phyloP scores from a whole-genome alignment of 2,113 vertebrate genomes.

The Cyprinodon variegatus region DNA sequence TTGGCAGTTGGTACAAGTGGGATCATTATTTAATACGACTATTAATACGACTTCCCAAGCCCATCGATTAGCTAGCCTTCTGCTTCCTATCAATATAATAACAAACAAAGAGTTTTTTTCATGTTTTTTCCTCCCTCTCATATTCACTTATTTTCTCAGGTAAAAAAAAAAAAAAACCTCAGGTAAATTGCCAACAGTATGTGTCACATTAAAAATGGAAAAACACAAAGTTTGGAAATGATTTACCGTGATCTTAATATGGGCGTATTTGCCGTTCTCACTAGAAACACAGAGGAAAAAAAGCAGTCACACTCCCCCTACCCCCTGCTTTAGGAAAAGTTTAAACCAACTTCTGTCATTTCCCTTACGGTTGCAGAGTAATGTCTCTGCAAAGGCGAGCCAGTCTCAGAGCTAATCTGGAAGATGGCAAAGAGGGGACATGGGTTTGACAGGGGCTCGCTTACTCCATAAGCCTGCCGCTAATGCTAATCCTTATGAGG shows the following conservation, averaged over 20 bases:
- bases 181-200: background rate
- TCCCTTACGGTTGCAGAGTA: slow-evolving; percentile 39
- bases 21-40: too few species aligned
- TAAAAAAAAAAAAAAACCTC: too few species aligned
- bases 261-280: slow-evolving; percentile 7
- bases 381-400: slow-evolving; percentile 60
- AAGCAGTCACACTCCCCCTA: slow-evolving; percentile 26
- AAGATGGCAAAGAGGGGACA: slow-evolving; percentile 73
- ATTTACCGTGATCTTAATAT: background rate
- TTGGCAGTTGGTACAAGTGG: too few species aligned
- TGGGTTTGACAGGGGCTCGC: slow-evolving; percentile 71
- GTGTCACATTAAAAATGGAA: background rate
- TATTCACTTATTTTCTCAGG: background rate
- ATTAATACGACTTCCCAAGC: too few species aligned
- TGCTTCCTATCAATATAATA: too few species aligned
- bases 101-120: background rate
- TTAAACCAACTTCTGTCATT: slow-evolving; percentile 65
- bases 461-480: slow-evolving; percentile 72
- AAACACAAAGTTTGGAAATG: background rate
- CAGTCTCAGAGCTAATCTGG: slow-evolving; percentile 76
- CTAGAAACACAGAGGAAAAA: background rate
- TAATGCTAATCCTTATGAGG: slow-evolving; percentile 70
- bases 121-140: background rate
- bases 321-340: slow-evolving; percentile 53
- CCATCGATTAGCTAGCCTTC: too few species aligned